Evolutionary conservation across 2,797 vertebrate genomes (phyloP), one percentile per base, ranked within the genome.

Genomic region (Cynopterus sphinx): DNA sequence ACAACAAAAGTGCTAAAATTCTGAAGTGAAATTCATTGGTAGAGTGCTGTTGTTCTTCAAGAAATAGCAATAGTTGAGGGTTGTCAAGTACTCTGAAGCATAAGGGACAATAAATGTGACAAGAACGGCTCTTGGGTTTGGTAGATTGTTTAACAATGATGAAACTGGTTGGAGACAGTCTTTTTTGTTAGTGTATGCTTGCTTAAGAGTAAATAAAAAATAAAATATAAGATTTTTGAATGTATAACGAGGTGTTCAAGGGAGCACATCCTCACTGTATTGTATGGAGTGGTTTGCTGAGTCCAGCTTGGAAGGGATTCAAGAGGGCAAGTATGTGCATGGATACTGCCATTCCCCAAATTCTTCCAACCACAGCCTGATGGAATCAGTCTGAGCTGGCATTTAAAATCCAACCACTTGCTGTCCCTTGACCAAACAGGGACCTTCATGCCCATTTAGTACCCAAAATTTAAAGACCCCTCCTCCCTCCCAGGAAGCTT

Each of bases 1-100:
- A 94, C 92, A 94, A 94, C 94, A 96, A 94, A 83, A 85, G 87
- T 59, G n/a, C 75, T 93, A 84, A 96, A 65, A 94, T 91, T 57
- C 67, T 85, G 87, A 91, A 94, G 91, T 94, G 46, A 91, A 78
- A 95, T 87, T 79, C 43, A 26, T 71, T 21, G 89, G 71, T 96
- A 51, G 93, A 96, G 93, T 74, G 89, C 49, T 91, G 79, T 89
- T 96, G 91, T 79, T 96, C 53, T 96, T 94, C 19, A 90, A 82
- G 95, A 93, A 97, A 90, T 43, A 46, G 70, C 67, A 41, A 65
- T 46, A 28, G 59, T 65, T 70, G 91, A 93, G 67, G 71, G 36
- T 86, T 85, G 90, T 93, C 85, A 90, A 95, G 91, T 87, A 24
- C 65, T 82, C 46, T 90, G 90, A 82, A 90, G 93, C 78, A 85